phyloP scores from a whole-genome alignment of 2,888 invertebrate genomes.

The Sinhomidia bicolor region DNA sequence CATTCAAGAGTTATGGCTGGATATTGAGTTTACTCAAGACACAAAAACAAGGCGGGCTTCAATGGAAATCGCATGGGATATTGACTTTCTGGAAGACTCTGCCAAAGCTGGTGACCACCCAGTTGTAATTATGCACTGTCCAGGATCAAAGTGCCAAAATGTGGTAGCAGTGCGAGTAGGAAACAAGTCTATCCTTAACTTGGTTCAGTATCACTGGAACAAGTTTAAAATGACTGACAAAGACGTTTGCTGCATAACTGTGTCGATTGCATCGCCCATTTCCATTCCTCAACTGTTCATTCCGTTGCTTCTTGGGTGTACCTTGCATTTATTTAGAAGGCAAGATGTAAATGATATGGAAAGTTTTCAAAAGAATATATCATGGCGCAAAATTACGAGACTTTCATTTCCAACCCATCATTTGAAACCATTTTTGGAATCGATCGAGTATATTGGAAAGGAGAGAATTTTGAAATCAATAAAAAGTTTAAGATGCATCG shows the following conservation, averaged over 20 bases:
- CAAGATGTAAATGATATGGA: constrained; percentile 68
- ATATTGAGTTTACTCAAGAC: constrained; percentile 54
- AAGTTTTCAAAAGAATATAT: constrained; percentile 55
- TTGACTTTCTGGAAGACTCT: constrained; percentile 32
- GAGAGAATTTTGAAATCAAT: constrained; percentile 16
- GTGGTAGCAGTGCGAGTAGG: constrained; percentile 83
- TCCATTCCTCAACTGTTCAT: constrained; percentile 66
- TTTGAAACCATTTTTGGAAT: constrained; percentile 46
- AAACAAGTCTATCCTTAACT: constrained; percentile 89
- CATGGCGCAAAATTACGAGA: constrained; percentile 42
- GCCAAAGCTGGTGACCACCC: constrained; percentile 80
- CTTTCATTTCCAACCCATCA: constrained; percentile 52
- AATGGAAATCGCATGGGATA: constrained; percentile 38
- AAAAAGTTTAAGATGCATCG: constrained; percentile 17
- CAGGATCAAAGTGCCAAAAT: constrained; percentile 82
- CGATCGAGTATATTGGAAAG: constrained; percentile 50
- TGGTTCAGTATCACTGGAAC: constrained; percentile 92
- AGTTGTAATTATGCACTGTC: constrained; percentile 90
- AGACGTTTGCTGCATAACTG: constrained; percentile 63
- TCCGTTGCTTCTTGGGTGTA: constrained; percentile 71
- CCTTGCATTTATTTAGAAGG: constrained; percentile 66
- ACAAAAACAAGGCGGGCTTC: constrained; percentile 39
- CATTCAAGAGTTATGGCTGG: constrained; percentile 77
- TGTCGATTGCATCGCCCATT: constrained; percentile 53
- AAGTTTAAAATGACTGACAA: constrained; percentile 55